These are phyloP conservation scores for Caenorhabditis imperialis DNA, from an alignment of 2,888 invertebrate genomes.

Conservation along the genomic window DNA sequence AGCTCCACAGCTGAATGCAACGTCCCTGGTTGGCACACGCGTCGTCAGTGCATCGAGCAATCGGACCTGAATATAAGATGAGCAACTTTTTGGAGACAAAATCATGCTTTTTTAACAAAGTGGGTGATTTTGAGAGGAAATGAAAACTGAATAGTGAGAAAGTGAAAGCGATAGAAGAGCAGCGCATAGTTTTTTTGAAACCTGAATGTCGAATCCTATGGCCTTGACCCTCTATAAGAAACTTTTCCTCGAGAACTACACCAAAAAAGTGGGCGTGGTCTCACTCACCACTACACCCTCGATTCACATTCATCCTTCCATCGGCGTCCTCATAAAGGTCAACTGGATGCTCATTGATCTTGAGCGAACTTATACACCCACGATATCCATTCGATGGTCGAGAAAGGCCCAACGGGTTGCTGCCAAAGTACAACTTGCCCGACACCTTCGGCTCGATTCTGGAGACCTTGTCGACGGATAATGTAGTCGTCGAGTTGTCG, in stretches of 20 bases:
- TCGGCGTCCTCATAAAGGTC: slow-evolving; percentile 65
- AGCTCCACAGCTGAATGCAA: slow-evolving; percentile 68
- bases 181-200: slow-evolving; percentile 1
- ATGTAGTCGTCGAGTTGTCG: slow-evolving; percentile 65
- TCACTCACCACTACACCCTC: slow-evolving; percentile 64
- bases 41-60: slow-evolving; percentile 61
- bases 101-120: slow-evolving; percentile 23
- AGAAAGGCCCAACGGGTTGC: slow-evolving; percentile 39
- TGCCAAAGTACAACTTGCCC: slow-evolving; percentile 53
- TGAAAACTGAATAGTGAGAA: slow-evolving; percentile 34
- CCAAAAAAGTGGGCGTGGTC: too few species aligned
- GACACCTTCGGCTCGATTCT: slow-evolving; percentile 32
- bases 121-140: slow-evolving; percentile 11
- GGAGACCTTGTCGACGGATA: slow-evolving; percentile 40
- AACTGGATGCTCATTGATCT: slow-evolving; percentile 62
- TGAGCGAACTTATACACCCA: slow-evolving; percentile 64
- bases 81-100: too few species aligned
- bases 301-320: slow-evolving; percentile 50
- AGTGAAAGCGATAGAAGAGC: slow-evolving; percentile 8
- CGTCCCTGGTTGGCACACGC: slow-evolving; percentile 66
- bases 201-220: slow-evolving; percentile 41
- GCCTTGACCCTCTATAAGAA: too few species aligned
- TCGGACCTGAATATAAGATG: slow-evolving; percentile 65
- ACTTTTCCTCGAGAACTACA: too few species aligned
- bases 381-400: slow-evolving; percentile 56